Percentiles rank a stretch among this genome's conserved stretches.
Evolutionary conservation across 2,113 vertebrate genomes (phyloP).

Genomic region (Sciurus niger): DNA sequence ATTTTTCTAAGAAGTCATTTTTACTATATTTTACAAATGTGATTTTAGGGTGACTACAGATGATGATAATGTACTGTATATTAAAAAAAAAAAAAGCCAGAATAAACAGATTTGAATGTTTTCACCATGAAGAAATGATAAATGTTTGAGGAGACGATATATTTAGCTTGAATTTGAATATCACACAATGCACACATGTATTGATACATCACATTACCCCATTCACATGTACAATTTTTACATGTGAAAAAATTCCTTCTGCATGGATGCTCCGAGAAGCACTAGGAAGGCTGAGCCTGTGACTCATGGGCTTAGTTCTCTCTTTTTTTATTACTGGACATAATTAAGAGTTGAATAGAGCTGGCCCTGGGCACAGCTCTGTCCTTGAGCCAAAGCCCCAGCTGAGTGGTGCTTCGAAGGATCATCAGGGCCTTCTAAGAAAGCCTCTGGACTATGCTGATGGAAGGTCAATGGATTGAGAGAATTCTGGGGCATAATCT

Average conservation of each 20-base stretch:
- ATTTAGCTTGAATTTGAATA: not conserved
- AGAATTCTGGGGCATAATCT: not conserved
- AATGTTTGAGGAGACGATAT: not conserved
- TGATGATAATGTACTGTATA: not conserved
- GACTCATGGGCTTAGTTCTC: not conserved
- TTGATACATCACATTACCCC: not conserved
- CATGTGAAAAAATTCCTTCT: not conserved
- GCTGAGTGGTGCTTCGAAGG: not conserved
- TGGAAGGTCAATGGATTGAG: not conserved
- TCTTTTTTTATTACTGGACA: not conserved
- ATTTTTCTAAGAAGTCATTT: slow-evolving; percentile 11
- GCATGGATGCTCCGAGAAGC: not conserved
- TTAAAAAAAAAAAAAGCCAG: not conserved
- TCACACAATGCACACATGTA: not conserved
- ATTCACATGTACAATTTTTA: not conserved
- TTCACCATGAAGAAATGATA: not conserved
- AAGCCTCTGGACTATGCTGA: not conserved
- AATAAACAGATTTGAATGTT: not conserved
- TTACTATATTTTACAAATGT: slow-evolving; percentile 46
- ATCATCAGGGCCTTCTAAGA: not conserved
- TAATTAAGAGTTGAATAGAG: not conserved
- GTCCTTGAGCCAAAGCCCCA: not conserved
- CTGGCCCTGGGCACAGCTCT: not conserved
- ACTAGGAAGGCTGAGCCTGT: not conserved
- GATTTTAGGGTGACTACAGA: not conserved